Evolutionary conservation across 1,140 invertebrate genomes (phyloP), one percentile per base, ranked within the genome.

Genomic region (Anastrepha ludens): DNA sequence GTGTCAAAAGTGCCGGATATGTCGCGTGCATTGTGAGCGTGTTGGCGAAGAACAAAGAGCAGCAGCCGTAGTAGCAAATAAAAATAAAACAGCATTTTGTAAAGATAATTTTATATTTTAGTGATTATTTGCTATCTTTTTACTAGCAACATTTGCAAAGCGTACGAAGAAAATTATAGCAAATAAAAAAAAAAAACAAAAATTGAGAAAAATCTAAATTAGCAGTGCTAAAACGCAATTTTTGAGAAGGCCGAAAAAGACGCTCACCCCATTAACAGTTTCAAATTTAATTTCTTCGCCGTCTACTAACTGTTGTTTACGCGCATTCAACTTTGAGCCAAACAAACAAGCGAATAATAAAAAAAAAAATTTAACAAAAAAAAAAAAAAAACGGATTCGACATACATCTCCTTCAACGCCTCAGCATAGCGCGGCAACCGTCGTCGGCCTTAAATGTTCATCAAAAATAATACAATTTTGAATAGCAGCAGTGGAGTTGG

Each of bases 401-500:
- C 20, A 67, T 11, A 17, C 70, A 50, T 29, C 50, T 55, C 39
- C 41, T 50, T 9, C 17, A 65, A 87, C 44, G 59, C 59, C 47
- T 67, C 44, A 67, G 13, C 62, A 13, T 58, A 81, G 47, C 41
- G 74, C 20, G 74, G 17, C 62, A 87, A 87, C n/a, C 44, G 64
- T 86, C 15, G 20, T 60, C 78, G 78, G 41, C 67, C 55, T 86
- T 86, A 87, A 87, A 87, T 89, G 87, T 89, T 86, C 65, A 86
- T 87, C 70, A 81, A 87, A 85, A 67, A 87, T 62, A 85, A 86
- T 60, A 88, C 88, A 85, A 20, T 87, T 70, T 86, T 87, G 62
- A 87, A 88, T 87, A 88, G 29, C 59, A 87, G 78, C 50, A 62
- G 39, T 64, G 39, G n/a, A 4, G 81, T 74, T 86, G 81, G 55